These are phyloP conservation scores for Scytalopus superciliaris DNA, from an alignment of 2,113 vertebrate species.

Conservation along the genomic window DNA sequence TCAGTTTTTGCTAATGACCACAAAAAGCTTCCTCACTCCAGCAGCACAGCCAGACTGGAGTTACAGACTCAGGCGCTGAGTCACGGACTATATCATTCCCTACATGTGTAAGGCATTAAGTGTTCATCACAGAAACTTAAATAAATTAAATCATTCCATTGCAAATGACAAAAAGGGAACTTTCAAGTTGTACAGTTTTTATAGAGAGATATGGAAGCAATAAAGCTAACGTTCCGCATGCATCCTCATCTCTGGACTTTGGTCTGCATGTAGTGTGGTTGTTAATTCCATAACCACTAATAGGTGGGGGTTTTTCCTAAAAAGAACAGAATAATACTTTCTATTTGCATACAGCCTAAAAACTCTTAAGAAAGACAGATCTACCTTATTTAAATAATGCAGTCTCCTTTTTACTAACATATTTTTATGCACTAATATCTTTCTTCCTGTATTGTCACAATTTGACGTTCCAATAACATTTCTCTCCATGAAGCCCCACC, in stretches of 20 bases:
- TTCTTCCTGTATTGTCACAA: neutral
- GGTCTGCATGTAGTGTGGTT: neutral
- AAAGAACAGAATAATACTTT: neutral
- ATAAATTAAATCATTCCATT: slow-evolving; percentile 47
- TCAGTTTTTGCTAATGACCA: slow-evolving; percentile 13
- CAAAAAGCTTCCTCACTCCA: neutral
- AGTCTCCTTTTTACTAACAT: neutral
- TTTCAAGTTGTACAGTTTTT: slow-evolving; percentile 22
- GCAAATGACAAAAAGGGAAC: slow-evolving; percentile 36
- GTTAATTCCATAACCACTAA: slow-evolving; percentile 1
- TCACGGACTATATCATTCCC: neutral
- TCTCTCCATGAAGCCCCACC: neutral
- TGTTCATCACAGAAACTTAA: slow-evolving; percentile 56
- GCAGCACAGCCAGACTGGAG: neutral
- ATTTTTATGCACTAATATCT: neutral
- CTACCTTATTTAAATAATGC: neutral
- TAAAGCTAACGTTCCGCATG: slow-evolving; percentile 39
- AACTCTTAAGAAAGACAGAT: neutral
- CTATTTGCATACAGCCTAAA: neutral
- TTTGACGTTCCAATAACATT: neutral
- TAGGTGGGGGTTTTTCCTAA: neutral
- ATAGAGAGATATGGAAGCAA: slow-evolving; percentile 47
- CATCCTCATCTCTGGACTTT: neutral
- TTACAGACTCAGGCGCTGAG: neutral
- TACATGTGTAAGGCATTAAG: slow-evolving; percentile 53